Percentiles rank a stretch among this genome's conserved stretches.
Conservation (phyloP, 35 echinoderm and acorn worm species). For the Anneissia japonica region DNA sequence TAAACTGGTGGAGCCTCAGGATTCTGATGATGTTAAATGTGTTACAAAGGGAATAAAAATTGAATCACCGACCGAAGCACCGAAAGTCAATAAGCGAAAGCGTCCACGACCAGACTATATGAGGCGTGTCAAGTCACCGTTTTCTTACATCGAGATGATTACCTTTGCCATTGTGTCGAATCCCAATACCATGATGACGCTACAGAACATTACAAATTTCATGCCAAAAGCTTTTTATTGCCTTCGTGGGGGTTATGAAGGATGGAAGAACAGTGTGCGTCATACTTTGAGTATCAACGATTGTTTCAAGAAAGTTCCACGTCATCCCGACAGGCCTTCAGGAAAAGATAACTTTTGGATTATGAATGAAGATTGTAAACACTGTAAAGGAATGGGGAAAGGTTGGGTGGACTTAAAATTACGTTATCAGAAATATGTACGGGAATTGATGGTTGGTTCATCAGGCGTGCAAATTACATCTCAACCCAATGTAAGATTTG, state of each 20-base stretch:
- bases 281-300: constrained; percentile 34
- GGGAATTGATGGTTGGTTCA: background rate
- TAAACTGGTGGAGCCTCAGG: background rate
- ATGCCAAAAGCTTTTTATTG: constrained; percentile 37
- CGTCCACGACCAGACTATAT: constrained; percentile 25
- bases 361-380: background rate
- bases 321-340: constrained; percentile 9
- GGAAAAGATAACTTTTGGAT: constrained; percentile 57
- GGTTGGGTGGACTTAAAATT: background rate
- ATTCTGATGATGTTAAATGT: background rate
- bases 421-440: too few species aligned
- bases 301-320: constrained; percentile 28
- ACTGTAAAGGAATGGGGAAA: too few species aligned
- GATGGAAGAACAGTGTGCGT: constrained; percentile 56
- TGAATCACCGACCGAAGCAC: background rate
- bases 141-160: constrained; percentile 79
- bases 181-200: constrained; percentile 37
- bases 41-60: background rate
- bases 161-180: constrained; percentile 64
- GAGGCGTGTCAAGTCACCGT: constrained; percentile 46
- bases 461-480: background rate
- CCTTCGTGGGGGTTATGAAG: constrained; percentile 46
- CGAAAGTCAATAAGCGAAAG: too few species aligned
- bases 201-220: constrained; percentile 54
- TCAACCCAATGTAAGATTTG: background rate